phyloP scores from a whole-genome alignment of 1,140 invertebrate genomes.

The Scaptomyza graminum region DNA sequence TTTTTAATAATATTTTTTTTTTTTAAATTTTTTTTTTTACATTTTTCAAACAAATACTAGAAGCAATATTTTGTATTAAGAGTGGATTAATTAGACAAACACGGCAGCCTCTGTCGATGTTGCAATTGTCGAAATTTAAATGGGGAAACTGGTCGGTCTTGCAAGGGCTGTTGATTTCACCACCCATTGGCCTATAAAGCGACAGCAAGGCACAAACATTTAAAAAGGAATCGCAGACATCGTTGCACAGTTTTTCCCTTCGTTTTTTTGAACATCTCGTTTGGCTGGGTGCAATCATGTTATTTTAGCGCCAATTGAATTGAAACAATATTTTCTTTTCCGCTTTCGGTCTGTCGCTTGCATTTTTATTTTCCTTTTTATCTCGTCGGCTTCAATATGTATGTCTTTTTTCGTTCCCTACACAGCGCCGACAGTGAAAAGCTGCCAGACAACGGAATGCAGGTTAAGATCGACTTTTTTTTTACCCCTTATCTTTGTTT shows the following conservation, averaged over 20 bases:
- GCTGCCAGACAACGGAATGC: background rate
- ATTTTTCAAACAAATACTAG: too few species aligned
- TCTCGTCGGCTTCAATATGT: background rate
- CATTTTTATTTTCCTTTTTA: constrained; percentile 50
- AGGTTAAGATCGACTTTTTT: constrained; percentile 46
- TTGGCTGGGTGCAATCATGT: constrained; percentile 61
- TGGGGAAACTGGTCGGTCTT: background rate
- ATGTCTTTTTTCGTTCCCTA: too few species aligned
- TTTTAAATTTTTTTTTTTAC: too few species aligned
- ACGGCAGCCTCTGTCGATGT: background rate
- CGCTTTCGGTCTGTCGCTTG: constrained; percentile 72
- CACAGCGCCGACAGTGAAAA: constrained; percentile 2
- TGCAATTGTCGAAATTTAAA: background rate
- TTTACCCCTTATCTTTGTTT: background rate
- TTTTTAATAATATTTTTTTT: too few species aligned
- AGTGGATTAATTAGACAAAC: too few species aligned
- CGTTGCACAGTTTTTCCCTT: constrained; percentile 7
- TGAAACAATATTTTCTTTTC: constrained; percentile 79
- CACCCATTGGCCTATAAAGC: too few species aligned
- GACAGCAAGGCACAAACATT: background rate
- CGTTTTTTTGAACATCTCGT: constrained; percentile 33
- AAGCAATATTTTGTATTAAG: too few species aligned
- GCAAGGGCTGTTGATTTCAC: background rate
- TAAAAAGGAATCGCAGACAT: background rate
- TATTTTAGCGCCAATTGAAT: constrained; percentile 75